Conservation (phyloP, 2,113 vertebrate species). For the Scytalopus superciliaris region DNA sequence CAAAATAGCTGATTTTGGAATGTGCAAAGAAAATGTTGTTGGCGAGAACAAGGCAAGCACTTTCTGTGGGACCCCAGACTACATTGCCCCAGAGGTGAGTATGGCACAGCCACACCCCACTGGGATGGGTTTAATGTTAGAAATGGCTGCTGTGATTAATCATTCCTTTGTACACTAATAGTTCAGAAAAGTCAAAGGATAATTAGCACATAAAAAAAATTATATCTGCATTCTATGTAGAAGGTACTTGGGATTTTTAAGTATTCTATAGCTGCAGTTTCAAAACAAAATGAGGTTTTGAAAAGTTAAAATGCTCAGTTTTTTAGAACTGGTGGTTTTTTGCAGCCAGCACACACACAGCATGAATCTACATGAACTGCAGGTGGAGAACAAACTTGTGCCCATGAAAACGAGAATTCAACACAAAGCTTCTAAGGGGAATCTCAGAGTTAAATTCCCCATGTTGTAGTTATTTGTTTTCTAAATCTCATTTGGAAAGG, state of each 20-base stretch:
- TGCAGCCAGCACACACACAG: background rate
- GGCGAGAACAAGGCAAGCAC: conserved; percentile 91
- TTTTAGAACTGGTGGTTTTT: background rate
- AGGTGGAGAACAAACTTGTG: background rate
- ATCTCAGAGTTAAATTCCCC: background rate
- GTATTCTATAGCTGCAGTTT: background rate
- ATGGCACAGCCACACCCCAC: background rate
- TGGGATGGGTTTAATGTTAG: background rate
- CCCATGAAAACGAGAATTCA: background rate
- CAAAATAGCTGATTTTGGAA: conserved; percentile 97
- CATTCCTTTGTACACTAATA: background rate
- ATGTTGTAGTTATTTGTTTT: background rate
- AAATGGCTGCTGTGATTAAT: background rate
- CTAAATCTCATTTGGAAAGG: background rate
- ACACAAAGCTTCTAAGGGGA: background rate
- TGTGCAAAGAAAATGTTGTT: conserved; percentile 95
- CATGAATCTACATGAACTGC: background rate
- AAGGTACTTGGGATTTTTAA: background rate
- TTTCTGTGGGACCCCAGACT: conserved; percentile 97
- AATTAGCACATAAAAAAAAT: background rate
- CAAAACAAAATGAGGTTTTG: background rate
- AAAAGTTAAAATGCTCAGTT: background rate
- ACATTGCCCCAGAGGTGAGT: conserved; percentile 89
- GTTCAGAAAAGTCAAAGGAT: background rate
- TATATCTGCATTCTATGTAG: background rate